Evolutionary conservation across 2,888 invertebrate genomes (phyloP).

Genomic region (Meloe dianella): DNA sequence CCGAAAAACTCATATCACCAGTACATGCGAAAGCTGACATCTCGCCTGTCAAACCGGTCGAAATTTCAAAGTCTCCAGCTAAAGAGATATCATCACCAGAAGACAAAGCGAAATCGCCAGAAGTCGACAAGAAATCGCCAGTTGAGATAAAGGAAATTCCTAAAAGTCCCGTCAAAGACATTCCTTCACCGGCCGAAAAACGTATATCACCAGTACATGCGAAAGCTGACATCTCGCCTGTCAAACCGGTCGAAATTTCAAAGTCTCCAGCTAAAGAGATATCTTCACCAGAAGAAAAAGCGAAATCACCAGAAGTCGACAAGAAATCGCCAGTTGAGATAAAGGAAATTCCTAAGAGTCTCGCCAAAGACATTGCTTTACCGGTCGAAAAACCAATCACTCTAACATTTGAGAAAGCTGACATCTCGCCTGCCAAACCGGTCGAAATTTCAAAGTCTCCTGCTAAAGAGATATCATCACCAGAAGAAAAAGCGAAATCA

Average conservation of each 20-base stretch:
- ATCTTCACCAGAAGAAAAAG: not conserved
- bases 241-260: no score
- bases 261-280: no score
- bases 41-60: constrained; percentile 8
- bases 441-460: constrained; percentile 13
- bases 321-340: constrained; percentile 19
- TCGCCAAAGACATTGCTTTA: constrained; percentile 1
- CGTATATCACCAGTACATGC: not conserved
- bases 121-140: constrained; percentile 9
- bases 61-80: constrained; percentile 12
- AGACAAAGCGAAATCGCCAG: not conserved
- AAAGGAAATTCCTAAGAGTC: not conserved
- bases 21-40: not conserved
- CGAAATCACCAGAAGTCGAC: constrained; percentile 7
- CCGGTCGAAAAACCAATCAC: constrained; percentile 1
- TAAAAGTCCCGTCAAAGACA: not conserved
- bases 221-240: no score
- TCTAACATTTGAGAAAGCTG: not conserved
- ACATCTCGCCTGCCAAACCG: constrained; percentile 11
- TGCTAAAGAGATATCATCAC: constrained; percentile 6
- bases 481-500: not conserved
- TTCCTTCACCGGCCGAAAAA: not conserved
- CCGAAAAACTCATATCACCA: not conserved
- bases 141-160: not conserved
- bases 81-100: constrained; percentile 2